Base-by-base conservation (phyloP, 2,113 vertebrate species). In the Petrocephalus zakoni region DNA sequence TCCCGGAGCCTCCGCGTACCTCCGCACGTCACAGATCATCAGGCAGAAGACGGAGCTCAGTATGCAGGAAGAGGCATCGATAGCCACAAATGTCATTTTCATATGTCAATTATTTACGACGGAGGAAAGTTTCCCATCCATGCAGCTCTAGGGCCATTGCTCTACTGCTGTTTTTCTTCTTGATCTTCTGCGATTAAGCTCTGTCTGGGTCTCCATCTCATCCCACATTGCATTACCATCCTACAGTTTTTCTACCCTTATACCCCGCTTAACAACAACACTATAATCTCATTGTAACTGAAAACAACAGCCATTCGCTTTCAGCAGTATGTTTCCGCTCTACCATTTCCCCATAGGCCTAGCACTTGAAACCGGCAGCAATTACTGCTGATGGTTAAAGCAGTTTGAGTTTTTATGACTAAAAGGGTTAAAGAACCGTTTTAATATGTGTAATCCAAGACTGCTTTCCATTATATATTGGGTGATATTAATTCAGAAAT, bases 71-170 rank as follows among this genome's bases (percentile, higher is more conserved):
- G 25, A 29, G 13, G 68, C 72, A 64, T 34, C 82, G 17, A 83
- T 53, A 72, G 29, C 15, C 68, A 19, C 87, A 90, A 86, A 83
- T 89, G 91, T 88, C 89, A 10, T 55, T 58, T 61, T 88, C 90
- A 89, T 91, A 55, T 46, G 1, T 13, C 53, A 37, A 22, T 88
- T 86, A 91, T 91, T 91, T 89, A 84, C 51, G 47, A 81, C 55
- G 25, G 11, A 52, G n/a, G 8, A n/a, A 22, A 37, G 21, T 58
- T 55, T 86, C 85, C 25, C 17, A 17, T 37, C 49, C n/a, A 2
- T 72, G 82, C 46, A 53, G 83, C 7, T 42, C 25, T 72, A 19
- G 6, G 46, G 11, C 78, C 7, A 8, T 82, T 42, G 19, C 17
- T n/a, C 37, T 83, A 1, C 17, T 17, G 29, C 11, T 9, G 2